A percentile compares a stretch with the other conserved stretches of the same genome.
Conservation (phyloP, 1,140 invertebrate species). For the Parapsyche elsis region DNA sequence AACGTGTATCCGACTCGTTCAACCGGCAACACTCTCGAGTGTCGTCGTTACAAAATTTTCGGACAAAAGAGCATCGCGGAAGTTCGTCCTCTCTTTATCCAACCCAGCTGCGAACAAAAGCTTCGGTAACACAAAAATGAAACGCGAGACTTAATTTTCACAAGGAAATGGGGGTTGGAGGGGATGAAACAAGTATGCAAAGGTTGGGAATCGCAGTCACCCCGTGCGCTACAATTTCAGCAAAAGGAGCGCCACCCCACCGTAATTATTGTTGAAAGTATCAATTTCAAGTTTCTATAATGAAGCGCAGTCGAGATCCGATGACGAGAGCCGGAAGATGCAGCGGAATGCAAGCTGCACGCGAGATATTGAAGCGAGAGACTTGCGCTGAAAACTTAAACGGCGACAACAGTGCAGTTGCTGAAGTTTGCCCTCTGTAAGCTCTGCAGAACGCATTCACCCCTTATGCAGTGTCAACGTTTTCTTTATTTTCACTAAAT, state of each 20-base stretch:
- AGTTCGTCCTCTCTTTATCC: slow-evolving; percentile 1
- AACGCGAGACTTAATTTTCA: slow-evolving; percentile 13
- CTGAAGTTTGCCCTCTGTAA: too few relatives aligned
- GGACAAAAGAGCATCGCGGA: background rate
- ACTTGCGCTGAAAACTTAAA: too few relatives aligned
- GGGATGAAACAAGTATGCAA: background rate
- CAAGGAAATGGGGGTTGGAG: background rate
- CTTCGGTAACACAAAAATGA: slow-evolving; percentile 5
- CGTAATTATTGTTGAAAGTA: background rate
- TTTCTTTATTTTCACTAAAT: too few relatives aligned
- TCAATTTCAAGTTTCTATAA: slow-evolving; percentile 5
- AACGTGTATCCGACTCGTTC: too few relatives aligned
- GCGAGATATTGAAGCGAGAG: too few relatives aligned
- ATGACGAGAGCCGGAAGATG: background rate
- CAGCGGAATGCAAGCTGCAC: too few relatives aligned
- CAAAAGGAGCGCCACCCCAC: background rate
- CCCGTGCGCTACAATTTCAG: background rate
- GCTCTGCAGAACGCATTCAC: too few relatives aligned
- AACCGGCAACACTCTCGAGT: background rate
- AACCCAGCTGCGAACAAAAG: background rate
- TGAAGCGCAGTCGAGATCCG: slow-evolving; percentile 6
- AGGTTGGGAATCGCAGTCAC: background rate
- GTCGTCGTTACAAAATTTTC: background rate
- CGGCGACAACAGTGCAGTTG: too few relatives aligned
- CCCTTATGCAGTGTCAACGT: too few relatives aligned